Base-by-base conservation (phyloP, 1,140 invertebrate genomes). In the Ceratina calcarata region DNA sequence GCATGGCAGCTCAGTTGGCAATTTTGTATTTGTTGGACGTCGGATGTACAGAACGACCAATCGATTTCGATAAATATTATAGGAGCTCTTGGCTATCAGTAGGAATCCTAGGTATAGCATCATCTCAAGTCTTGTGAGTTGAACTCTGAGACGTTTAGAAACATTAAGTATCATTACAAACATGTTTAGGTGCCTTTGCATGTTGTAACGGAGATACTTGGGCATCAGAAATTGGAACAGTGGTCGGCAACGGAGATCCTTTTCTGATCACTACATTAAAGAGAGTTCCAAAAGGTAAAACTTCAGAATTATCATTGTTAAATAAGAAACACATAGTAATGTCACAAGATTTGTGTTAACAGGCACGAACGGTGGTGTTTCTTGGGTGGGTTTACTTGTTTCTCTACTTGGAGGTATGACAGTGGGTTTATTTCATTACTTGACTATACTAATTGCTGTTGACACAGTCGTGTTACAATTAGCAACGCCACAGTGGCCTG, bases 201-300 rank as follows among this genome's bases (percentile, higher is more conserved):
- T 97, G 97, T 87, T 96, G 96, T 86, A 97, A 96, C 91, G 98
- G 97, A 8, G 98, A 99, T 88, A 98, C 98, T 0, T 98, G 97
- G 96, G 97, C 97, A 60, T 98, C 97, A 24, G 98, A 98, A 92
- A 91, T 98, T 57, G 98, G 97, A 49, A 94, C 96, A 53, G 97
- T 97, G 0, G 88, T 97, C 12, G 94, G 95, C 18, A 92, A 87
- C 24, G 91, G 93, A 0, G 94, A 96, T 84, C 97, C 97, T 20
- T 93, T 95, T 78, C 94, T 98, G 0, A 96, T 98, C 45, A 98
- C 97, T 12, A 95, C 94, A 20, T 93, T 95, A 62, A 94, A 95
- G 81, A 94, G 91, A 87, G 97, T 98, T 1, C 97, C 97, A 22
- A 95, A 93, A 94, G 96, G 96, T 96, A 89, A 89, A 18, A 32